Evolutionary conservation across 2,888 invertebrate species (phyloP), one percentile per base, ranked within the genome.

Genomic region (Pasiphila rectangulata): DNA sequence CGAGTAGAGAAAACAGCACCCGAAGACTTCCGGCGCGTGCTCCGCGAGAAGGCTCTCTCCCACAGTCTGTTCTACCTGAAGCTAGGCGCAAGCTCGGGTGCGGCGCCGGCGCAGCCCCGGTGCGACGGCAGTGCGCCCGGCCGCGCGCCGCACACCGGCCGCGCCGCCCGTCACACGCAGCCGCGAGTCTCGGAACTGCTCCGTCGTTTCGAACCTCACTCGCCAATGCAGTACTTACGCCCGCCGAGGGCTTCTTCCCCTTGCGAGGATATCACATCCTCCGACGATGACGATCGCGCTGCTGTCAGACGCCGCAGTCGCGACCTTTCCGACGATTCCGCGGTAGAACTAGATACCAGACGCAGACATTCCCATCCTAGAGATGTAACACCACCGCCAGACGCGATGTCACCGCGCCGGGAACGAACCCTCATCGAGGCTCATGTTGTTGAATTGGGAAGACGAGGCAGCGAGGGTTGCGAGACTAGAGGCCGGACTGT

Each of bases 401-500:
- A 83, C 45, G 65, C 77, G 6, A 79, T 81, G 79, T 80, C 85
- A 17, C 88, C 87, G 1, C 64, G 86, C 38, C 61, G 79, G 21
- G 87, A 88, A 63, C 64, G 83, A 47, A 87, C 85, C 10, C 59
- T 88, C 32, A 75, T 88, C 6, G 85, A 93, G 87, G 72, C 85
- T 84, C 70, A 89, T 87, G 68, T 92, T 84, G 81, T 93, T 83
- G 69, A 90, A 62, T 69, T 87, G 51, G 90, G 90, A 24, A 83
- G 90, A 66, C 73, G 90, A 45, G 79, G 85, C 27, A 86, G 87
- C 62, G 88, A 88, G 58, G 88, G 90, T 58, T 69, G 79, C 54
- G 83, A 85, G 65, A 75, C 87, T 56, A 68, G 90, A 55, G 88
- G 81, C 61, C 67, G 86, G 65, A 94, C 92, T 63, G 94, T 94